Evolutionary conservation across 2,113 vertebrate genomes (phyloP), one percentile per base, ranked within the genome.

Genomic region (Lamprologus lemairii): DNA sequence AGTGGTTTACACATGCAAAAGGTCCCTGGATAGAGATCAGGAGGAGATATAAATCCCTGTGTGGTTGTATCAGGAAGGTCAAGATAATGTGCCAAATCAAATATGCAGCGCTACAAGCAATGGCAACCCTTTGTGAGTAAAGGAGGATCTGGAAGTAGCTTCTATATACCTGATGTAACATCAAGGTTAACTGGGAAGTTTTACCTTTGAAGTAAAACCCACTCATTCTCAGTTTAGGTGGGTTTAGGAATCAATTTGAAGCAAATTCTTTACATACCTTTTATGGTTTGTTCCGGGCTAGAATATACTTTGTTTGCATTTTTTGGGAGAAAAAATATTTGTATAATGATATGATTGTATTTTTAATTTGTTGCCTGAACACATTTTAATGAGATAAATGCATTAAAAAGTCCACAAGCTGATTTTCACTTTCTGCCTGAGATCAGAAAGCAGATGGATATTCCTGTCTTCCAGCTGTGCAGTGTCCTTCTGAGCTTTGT

Each of bases 401-500:
- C 45, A 13, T 33, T 78, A 51, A 78, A 33, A 0, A n/a, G 10
- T 49, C 14, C 16, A 1, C 47, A 19, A 13, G 45, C 26, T 5
- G 71, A 75, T 49, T 31, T 47, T n/a, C 42, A 31, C 71, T 78
- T 31, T 78, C 71, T 78, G 23, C 42, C 45, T n/a, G 71, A 78
- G 71, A 49, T n/a, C 10, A 78, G 71, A 78, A 49, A 78, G 45
- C 71, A 78, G 71, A 78, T 78, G 45, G 71, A 49, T 78, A 78
- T 78, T 49, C 23, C 7, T 78, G 71, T 49, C 45, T 28, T 78
- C 71, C 71, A 78, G 71, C 71, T 78, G 71, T 49, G 71, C 71
- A 3, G 26, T 78, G 71, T 49, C 71, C 45, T 49, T 75, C 71
- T 49, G 16, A 78, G 7, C 71, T 78, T 78, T 78, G 71, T 78